Conservation (phyloP, 2,797 vertebrate genomes). For the Hemibagrus guttatus region DNA sequence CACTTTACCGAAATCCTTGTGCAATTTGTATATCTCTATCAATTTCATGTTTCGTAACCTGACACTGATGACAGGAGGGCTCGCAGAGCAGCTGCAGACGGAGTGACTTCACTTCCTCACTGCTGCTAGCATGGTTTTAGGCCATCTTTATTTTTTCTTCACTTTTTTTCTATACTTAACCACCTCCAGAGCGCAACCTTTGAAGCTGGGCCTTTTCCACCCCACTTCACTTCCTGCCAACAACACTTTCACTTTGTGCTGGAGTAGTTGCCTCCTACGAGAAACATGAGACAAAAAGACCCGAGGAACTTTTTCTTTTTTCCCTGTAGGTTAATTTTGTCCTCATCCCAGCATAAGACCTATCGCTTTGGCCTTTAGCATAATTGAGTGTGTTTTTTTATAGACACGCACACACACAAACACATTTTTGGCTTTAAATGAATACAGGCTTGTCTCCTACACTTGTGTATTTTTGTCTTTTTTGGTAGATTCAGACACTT, state of each 20-base stretch:
- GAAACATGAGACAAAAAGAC: conserved; percentile 29
- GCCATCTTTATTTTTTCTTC: neutral
- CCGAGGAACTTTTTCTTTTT: neutral
- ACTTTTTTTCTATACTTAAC: neutral
- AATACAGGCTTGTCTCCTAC: neutral
- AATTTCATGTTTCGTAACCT: neutral
- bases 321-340: conserved; percentile 10
- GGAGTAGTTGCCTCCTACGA: conserved; percentile 38
- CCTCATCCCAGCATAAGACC: conserved; percentile 2
- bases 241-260: conserved; percentile 43
- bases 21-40: neutral
- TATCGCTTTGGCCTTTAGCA: neutral
- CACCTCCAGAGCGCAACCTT: conserved; percentile 52
- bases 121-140: neutral
- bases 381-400: neutral
- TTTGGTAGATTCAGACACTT: neutral
- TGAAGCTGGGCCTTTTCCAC: conserved; percentile 47
- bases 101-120: neutral
- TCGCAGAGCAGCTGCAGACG: neutral
- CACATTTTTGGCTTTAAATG: neutral
- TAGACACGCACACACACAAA: neutral
- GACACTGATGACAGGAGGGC: neutral
- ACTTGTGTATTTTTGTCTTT: neutral
- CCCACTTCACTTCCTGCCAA: conserved; percentile 61
- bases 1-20: neutral